Evolutionary conservation across 2,797 vertebrate species (phyloP).

Genomic region (Lepus townsendii): DNA sequence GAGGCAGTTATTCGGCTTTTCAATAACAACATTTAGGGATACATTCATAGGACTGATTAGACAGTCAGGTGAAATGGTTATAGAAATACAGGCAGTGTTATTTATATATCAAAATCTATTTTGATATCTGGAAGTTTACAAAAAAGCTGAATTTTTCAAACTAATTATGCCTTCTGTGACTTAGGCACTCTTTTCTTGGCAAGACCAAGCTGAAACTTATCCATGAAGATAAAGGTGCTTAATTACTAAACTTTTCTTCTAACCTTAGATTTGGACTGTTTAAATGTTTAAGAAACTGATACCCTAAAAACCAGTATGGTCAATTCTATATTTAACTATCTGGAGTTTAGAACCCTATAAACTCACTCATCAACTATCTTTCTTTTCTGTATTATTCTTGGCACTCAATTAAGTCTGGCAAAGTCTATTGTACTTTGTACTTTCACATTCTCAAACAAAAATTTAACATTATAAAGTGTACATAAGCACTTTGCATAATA

Average conservation of each 20-base stretch:
- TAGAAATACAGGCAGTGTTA: constrained; percentile 87
- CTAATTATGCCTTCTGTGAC: constrained; percentile 70
- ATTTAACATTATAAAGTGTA: constrained; percentile 72
- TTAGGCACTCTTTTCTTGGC: constrained; percentile 74
- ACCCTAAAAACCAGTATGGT: constrained; percentile 57
- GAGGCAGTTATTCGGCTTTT: constrained; percentile 86
- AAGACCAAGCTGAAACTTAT: constrained; percentile 77
- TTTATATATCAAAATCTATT: constrained; percentile 82
- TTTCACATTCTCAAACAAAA: constrained; percentile 78
- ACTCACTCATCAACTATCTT: constrained; percentile 50
- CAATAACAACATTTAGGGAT: constrained; percentile 87
- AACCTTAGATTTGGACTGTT: constrained; percentile 38
- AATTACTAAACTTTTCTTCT: constrained; percentile 67
- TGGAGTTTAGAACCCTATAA: constrained; percentile 59
- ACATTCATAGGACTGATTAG: constrained; percentile 89
- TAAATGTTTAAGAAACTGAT: constrained; percentile 65
- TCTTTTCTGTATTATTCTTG: constrained; percentile 73
- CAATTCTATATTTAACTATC: constrained; percentile 56
- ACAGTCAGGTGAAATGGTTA: constrained; percentile 86
- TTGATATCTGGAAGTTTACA: constrained; percentile 85
- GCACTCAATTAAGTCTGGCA: constrained; percentile 71
- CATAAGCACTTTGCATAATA: constrained; percentile 69
- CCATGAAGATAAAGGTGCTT: constrained; percentile 75
- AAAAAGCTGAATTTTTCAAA: constrained; percentile 80
- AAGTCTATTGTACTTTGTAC: constrained; percentile 72